A percentile compares a stretch with the other conserved stretches of the same genome.
phyloP scores from a whole-genome alignment of 2,888 invertebrate species.

The Vanessa cardui region DNA sequence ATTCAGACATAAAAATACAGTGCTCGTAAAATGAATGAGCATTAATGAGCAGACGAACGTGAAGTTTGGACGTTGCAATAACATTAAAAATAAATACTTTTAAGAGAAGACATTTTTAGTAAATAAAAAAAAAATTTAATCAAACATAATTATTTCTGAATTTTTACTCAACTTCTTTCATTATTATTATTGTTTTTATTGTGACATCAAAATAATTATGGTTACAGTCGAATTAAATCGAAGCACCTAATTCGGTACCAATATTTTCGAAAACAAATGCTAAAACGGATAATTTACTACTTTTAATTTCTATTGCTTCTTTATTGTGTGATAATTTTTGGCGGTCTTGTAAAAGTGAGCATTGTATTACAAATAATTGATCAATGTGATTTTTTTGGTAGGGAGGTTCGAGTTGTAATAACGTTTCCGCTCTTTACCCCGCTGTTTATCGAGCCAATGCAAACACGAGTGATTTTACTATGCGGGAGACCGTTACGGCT shows the following conservation, averaged over 20 bases:
- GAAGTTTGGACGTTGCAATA: neutral
- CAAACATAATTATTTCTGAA: too few species aligned
- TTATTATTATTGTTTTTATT: neutral
- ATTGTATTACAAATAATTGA: conserved; percentile 11
- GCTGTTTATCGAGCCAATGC: conserved; percentile 71
- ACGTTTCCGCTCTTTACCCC: conserved; percentile 74
- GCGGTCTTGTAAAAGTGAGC: neutral
- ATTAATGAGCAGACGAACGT: neutral
- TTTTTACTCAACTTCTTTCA: neutral
- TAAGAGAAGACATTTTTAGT: too few species aligned
- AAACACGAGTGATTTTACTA: conserved; percentile 64
- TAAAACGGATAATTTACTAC: too few species aligned
- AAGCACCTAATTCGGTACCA: neutral
- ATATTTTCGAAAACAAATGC: neutral
- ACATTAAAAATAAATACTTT: too few species aligned
- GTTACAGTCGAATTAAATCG: neutral
- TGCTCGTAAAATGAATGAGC: conserved; percentile 12
- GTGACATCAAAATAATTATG: neutral
- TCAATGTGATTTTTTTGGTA: neutral
- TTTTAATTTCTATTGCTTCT: neutral
- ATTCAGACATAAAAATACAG: conserved; percentile 20
- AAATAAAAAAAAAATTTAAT: too few species aligned
- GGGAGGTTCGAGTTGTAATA: conserved; percentile 62
- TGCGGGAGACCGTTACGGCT: conserved; percentile 33
- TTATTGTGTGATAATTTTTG: neutral